Evolutionary conservation across 2,797 vertebrate species (phyloP).

Genomic region (Sciurus carolinensis): DNA sequence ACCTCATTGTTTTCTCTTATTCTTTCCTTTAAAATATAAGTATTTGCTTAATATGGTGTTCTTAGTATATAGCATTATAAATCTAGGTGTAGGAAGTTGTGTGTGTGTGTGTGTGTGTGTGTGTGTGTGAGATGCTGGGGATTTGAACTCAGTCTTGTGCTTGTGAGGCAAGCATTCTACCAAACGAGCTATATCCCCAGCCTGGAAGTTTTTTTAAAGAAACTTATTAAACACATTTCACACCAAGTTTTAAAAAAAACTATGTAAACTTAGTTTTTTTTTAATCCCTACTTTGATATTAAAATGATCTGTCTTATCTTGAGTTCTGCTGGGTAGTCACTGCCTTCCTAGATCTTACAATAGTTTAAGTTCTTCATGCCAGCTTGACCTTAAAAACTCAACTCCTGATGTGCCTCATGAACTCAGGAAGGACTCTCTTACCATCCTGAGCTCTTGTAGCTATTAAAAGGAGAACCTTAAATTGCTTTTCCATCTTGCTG

Average conservation of each 20-base stretch:
- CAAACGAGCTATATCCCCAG: no score
- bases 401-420: not conserved
- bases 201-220: not conserved
- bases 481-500: conserved; percentile 56
- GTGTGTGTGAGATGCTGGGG: no score
- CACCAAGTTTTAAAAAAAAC: conserved; percentile 26
- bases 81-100: not conserved
- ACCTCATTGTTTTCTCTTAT: not conserved
- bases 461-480: not conserved
- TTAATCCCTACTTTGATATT: conserved; percentile 18
- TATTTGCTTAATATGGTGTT: not conserved
- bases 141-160: no score
- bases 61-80: not conserved
- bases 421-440: not conserved
- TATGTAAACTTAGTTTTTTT: not conserved
- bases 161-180: no score
- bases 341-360: conserved; percentile 5
- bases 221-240: conserved; percentile 41
- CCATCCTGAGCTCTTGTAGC: not conserved
- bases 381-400: not conserved
- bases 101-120: no score
- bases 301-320: conserved; percentile 5
- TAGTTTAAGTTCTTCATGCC: not conserved
- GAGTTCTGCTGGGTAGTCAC: not conserved
- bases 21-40: not conserved